Evolutionary conservation across 1,140 invertebrate genomes (phyloP), one percentile per base, ranked within the genome.

Genomic region (Eurosta solidaginis): DNA sequence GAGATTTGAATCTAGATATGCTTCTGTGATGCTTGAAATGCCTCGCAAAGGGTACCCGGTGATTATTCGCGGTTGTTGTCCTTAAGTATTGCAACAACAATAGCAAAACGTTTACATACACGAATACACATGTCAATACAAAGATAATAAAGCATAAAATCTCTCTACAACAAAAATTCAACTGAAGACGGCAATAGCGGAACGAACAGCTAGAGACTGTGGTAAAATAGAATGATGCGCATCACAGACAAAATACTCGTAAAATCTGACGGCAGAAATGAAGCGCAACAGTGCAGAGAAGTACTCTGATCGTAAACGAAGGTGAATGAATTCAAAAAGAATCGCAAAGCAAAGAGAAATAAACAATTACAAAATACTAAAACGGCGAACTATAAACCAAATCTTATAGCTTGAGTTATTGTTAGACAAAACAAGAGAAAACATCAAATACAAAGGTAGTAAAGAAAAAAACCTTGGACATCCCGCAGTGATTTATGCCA

Each of bases 401-500:
- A n/a, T n/a, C n/a, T n/a, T n/a, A n/a, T n/a, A 14, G 14, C 9
- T n/a, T 14, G 45, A 47, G 45, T 27, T 17, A n/a, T 68, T 20
- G 33, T 40, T 68, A 68, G 59, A 68, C n/a, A 22, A 52, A 52
- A 52, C 25, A 25, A 22, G n/a, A 25, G n/a, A 22, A 25, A 47
- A 47, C n/a, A 9, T 9, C 49, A 52, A 25, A 52, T 25, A 52
- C n/a, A 52, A 22, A 22, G 5, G 33, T 5, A 40, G 40, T 12
- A 40, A 20, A 68, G n/a, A 1, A 5, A 2, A 63, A 63, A 20
- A 40, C 17, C 14, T 29, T 17, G 6, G 59, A 33, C 59, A 33
- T 36, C 59, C 59, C 33, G 59, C 59, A 20, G 59, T 40, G 59
- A 29, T 20, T 68, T 68, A 68, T 68, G 59, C n/a, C 59, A 40